Evolutionary conservation across 1,140 invertebrate genomes (phyloP).

Genomic region (Spodoptera litura): DNA sequence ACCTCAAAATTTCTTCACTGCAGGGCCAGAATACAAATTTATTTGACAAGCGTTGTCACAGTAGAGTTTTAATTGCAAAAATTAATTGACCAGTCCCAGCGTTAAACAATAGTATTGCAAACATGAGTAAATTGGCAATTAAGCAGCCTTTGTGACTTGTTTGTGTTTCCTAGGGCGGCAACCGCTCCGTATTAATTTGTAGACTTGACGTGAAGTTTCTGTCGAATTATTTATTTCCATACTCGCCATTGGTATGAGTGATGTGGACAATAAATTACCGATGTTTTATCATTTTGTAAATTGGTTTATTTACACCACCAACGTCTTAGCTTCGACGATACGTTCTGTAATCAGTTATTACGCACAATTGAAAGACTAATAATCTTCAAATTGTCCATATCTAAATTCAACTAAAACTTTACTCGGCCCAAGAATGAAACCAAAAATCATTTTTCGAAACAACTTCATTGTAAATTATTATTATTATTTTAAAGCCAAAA

Average conservation of each 20-base stretch:
- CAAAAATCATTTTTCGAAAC: no score
- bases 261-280: no score
- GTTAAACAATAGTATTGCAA: slow-evolving; percentile 50
- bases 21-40: slow-evolving; percentile 3
- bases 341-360: no score
- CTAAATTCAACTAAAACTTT: no score
- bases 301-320: no score
- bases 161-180: slow-evolving; percentile 18
- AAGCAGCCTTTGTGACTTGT: slow-evolving; percentile 52
- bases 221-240: slow-evolving; percentile 19
- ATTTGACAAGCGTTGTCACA: slow-evolving; percentile 14
- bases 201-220: slow-evolving; percentile 3
- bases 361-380: no score
- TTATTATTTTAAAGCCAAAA: no score
- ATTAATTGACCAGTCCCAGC: slow-evolving; percentile 32
- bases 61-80: slow-evolving; percentile 41
- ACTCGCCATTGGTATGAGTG: background rate
- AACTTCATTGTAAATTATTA: no score
- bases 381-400: no score
- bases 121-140: slow-evolving; percentile 66
- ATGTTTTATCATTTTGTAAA: no score
- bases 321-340: no score
- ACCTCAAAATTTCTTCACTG: slow-evolving; percentile 14
- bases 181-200: slow-evolving; percentile 50
- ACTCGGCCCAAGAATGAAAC: no score